These are phyloP conservation scores for Coptodon bakossiorum DNA, from an alignment of 2,113 vertebrate species.

Conservation along the genomic window DNA sequence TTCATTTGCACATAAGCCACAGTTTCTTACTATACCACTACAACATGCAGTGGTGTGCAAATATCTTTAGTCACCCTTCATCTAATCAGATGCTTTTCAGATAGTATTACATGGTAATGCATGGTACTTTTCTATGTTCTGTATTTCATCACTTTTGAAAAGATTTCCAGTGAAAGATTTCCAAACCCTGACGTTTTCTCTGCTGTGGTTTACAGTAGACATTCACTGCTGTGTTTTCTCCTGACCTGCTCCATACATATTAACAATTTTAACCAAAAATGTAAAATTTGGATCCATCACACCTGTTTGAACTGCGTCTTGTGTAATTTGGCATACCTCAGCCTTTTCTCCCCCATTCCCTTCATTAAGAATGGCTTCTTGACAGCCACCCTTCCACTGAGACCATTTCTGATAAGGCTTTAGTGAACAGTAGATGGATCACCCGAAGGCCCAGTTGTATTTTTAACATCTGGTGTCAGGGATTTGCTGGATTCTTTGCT, in stretches of 20 bases:
- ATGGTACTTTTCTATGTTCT: neutral
- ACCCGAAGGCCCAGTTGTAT: neutral
- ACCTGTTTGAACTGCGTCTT: neutral
- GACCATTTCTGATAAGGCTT: neutral
- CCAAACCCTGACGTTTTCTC: neutral
- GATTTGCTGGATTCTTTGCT: neutral
- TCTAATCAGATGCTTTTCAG: neutral
- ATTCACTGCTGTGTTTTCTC: neutral
- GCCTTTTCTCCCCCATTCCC: neutral
- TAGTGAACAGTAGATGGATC: neutral
- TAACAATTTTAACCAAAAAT: neutral
- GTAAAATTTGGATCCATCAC: neutral
- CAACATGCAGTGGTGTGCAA: neutral
- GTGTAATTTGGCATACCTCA: neutral
- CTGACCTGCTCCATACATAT: neutral
- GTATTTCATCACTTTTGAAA: neutral
- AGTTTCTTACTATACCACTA: neutral
- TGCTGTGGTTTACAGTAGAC: neutral
- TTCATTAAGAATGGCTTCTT: neutral
- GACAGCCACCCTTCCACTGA: neutral
- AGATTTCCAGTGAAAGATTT: neutral
- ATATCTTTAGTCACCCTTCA: neutral
- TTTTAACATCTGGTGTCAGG: neutral
- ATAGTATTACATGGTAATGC: neutral
- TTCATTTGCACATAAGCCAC: neutral